Evolutionary conservation across 1,140 invertebrate genomes (phyloP).

Genomic region (Diploscapter pachys): DNA sequence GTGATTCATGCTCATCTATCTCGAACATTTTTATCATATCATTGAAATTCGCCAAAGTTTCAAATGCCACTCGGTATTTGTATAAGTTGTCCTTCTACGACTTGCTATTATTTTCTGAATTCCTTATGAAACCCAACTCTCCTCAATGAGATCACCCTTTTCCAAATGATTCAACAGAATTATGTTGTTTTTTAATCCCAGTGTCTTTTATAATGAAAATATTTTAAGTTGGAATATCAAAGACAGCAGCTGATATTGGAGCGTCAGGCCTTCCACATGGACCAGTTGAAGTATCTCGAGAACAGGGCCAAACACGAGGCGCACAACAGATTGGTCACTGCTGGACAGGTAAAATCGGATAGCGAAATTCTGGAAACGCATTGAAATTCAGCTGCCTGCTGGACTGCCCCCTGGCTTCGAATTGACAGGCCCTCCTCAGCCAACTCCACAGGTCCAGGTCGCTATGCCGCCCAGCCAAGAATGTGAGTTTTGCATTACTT

Average conservation of each 20-base stretch:
- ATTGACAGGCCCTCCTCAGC: constrained; percentile 48
- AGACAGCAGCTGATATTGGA: constrained; percentile 94
- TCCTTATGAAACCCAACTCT: too few relatives aligned
- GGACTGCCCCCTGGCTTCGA: constrained; percentile 56
- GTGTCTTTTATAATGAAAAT: neutral
- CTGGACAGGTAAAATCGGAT: constrained; percentile 22
- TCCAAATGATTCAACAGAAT: too few relatives aligned
- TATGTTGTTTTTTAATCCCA: too few relatives aligned
- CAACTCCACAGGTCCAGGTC: constrained; percentile 39
- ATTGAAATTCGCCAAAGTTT: too few relatives aligned
- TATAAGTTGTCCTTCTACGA: too few relatives aligned
- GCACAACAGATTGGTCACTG: constrained; percentile 49
- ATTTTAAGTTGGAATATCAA: constrained; percentile 81
- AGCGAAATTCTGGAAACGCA: too few relatives aligned
- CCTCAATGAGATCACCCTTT: too few relatives aligned
- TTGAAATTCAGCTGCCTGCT: constrained; percentile 35
- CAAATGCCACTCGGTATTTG: too few relatives aligned
- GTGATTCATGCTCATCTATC: too few relatives aligned
- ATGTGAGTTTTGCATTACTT: neutral
- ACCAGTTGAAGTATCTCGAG: constrained; percentile 92
- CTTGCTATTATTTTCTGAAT: too few relatives aligned
- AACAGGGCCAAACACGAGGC: constrained; percentile 76
- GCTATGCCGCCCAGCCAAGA: constrained; percentile 48
- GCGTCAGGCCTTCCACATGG: constrained; percentile 94
- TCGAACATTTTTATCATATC: too few relatives aligned